Evolutionary conservation across 2,797 vertebrate genomes (phyloP).

Genomic region (Yasuhikotakia modesta): DNA sequence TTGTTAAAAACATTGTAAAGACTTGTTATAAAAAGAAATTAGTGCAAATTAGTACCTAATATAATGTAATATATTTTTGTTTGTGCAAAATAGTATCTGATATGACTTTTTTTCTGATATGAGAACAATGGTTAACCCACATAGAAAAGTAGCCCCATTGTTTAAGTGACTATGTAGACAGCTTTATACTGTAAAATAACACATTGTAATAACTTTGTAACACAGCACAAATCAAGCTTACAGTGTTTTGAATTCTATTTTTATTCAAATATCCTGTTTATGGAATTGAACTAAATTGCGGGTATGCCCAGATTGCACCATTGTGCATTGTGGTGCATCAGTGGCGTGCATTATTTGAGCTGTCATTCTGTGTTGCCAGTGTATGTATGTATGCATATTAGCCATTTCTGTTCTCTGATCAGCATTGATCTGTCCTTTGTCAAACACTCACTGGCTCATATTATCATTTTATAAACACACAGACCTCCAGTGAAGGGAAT

Average conservation of each 20-base stretch:
- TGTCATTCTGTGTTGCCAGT: slow-evolving; percentile 28
- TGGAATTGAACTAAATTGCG: slow-evolving; percentile 13
- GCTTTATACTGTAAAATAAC: too few relatives aligned
- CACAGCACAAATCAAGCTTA: too few relatives aligned
- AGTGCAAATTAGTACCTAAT: not conserved
- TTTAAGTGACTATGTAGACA: too few relatives aligned
- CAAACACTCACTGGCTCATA: slow-evolving; percentile 43
- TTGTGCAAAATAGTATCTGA: not conserved
- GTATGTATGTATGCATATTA: slow-evolving; percentile 59
- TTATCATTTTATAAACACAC: slow-evolving; percentile 64
- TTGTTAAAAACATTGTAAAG: not conserved
- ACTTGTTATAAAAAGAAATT: not conserved
- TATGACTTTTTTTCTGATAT: too few relatives aligned
- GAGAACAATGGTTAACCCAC: too few relatives aligned
- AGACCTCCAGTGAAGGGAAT: slow-evolving; percentile 76
- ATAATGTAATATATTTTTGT: not conserved
- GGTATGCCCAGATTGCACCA: not conserved
- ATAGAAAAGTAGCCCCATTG: too few relatives aligned
- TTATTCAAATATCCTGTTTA: not conserved
- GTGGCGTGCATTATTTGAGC: slow-evolving; percentile 21
- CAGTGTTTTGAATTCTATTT: too few relatives aligned
- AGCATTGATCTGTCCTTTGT: slow-evolving; percentile 60
- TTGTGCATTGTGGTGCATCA: too few relatives aligned
- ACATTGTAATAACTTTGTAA: too few relatives aligned
- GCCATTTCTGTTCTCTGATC: slow-evolving; percentile 67